Conservation (phyloP, 2,797 vertebrate genomes). For the Rhodeus uyekii region DNA sequence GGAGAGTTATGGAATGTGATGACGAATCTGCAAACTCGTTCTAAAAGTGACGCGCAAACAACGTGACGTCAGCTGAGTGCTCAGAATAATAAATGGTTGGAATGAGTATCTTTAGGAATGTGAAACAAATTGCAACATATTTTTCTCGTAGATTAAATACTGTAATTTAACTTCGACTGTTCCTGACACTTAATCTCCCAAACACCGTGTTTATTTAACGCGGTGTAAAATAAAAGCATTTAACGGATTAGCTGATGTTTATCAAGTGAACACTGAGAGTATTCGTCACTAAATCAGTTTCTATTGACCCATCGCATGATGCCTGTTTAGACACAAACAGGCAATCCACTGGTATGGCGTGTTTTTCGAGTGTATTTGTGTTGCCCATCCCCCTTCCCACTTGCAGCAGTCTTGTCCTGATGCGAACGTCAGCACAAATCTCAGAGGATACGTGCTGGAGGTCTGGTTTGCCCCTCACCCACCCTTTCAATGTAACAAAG, state of each 20-base stretch:
- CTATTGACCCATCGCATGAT: background rate
- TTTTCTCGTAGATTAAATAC: background rate
- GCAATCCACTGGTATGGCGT: background rate
- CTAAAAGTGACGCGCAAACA: background rate
- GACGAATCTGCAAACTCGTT: slow-evolving; percentile 10
- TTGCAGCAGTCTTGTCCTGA: background rate
- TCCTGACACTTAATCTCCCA: background rate
- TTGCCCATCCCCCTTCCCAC: slow-evolving; percentile 27
- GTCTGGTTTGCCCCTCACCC: slow-evolving; percentile 22
- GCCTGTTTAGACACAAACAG: background rate
- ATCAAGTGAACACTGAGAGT: background rate
- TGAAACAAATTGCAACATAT: background rate
- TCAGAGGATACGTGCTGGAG: slow-evolving; percentile 20
- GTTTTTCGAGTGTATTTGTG: background rate
- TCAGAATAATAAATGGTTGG: background rate
- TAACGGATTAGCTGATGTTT: background rate
- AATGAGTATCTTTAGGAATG: background rate
- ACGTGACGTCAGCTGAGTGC: slow-evolving; percentile 7
- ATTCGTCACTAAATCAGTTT: background rate
- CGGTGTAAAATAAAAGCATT: background rate
- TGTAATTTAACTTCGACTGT: background rate
- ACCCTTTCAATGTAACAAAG: background rate
- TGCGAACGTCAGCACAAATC: slow-evolving; percentile 30
- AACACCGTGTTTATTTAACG: background rate
- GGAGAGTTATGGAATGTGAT: background rate